phyloP scores from a whole-genome alignment of 1,140 invertebrate genomes.

The Elymnias hypermnestra region DNA sequence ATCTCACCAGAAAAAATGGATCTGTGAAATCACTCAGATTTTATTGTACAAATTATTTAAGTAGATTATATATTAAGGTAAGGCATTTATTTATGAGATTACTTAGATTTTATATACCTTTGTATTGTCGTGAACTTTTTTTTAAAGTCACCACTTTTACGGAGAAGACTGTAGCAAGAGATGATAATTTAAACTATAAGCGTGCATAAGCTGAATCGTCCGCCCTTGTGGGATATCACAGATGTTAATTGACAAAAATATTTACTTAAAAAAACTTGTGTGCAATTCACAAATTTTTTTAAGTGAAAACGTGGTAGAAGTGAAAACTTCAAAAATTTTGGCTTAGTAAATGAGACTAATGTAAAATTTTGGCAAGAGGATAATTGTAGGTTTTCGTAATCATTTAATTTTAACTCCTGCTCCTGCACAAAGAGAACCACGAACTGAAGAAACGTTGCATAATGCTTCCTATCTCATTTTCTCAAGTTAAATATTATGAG shows the following conservation, averaged over 20 bases:
- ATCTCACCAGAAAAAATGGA: conserved; percentile 39
- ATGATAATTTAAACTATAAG: conserved; percentile 28
- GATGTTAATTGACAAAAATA: conserved; percentile 1
- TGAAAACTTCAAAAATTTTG: no score
- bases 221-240: conserved; percentile 17
- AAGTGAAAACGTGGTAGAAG: no score
- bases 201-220: conserved; percentile 19
- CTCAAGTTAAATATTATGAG: no score
- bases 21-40: conserved; percentile 52
- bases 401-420: no score
- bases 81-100: conserved; percentile 73
- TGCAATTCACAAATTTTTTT: neutral
- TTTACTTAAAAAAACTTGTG: neutral
- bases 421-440: no score
- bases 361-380: no score
- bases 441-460: no score
- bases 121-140: conserved; percentile 67
- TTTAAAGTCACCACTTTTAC: conserved; percentile 46
- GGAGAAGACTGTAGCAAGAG: conserved; percentile 68
- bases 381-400: no score
- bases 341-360: no score
- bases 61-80: conserved; percentile 52
- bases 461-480: no score
- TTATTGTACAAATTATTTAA: conserved; percentile 74
- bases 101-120: conserved; percentile 58